Conservation (phyloP, 53 echinoderm and acorn worm genomes). For the Paracentrotus lividus region DNA sequence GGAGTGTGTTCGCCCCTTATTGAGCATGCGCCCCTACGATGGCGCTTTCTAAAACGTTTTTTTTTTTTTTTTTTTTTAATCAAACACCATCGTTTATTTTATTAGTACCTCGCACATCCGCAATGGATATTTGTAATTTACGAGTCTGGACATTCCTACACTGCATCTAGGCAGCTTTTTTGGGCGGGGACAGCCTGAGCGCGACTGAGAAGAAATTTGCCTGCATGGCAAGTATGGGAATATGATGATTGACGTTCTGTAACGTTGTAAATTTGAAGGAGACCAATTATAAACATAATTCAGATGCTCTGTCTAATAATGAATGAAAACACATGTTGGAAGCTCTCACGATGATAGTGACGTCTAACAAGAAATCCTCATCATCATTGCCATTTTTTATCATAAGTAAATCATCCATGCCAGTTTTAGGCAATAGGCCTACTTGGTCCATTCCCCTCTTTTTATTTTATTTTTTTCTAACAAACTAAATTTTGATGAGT, state of each 20-base stretch:
- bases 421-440: no score
- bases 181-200: neutral
- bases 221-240: neutral
- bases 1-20: no score
- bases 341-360: neutral
- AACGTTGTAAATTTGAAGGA: neutral
- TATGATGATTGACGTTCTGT: neutral
- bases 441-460: no score
- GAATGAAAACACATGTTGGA: neutral
- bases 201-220: neutral
- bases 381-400: no score
- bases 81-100: neutral
- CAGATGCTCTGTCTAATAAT: neutral
- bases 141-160: neutral
- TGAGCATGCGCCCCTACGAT: neutral
- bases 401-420: no score
- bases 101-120: neutral
- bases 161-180: neutral
- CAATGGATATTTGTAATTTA: neutral
- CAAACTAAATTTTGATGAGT: no score
- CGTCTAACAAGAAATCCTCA: no score
- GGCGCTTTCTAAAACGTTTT: no score
- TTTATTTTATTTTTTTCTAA: no score
- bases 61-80: no score
- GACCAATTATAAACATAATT: neutral